Base-by-base conservation (phyloP, 2,797 vertebrate genomes). In the Sternotherus odoratus region DNA sequence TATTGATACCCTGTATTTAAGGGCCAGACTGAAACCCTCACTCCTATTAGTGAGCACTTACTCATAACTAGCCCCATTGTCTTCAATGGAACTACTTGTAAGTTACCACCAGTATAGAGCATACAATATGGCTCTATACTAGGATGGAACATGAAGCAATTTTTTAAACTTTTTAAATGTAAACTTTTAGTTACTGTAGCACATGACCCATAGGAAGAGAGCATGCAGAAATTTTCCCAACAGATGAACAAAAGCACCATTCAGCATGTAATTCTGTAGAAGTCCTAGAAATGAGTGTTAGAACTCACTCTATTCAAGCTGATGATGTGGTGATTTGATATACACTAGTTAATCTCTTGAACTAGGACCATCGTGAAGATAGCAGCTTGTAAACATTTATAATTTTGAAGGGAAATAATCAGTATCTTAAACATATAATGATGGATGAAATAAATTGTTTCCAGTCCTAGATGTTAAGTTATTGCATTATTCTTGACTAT, bases 171-270 rank as follows among this genome's bases (percentile, higher is more conserved):
- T n/a, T 69, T 69, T 11, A 39, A 39, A 39, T 69, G 36, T 69
- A 24, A 39, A 69, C 36, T 69, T 39, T 75, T 75, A 75, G 24
- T 30, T 48, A 30, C 72, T 75, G 26, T 12, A 48, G 26, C 24
- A 48, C 72, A 28, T 48, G 15, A 48, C 6, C 36, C 21, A 69
- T 69, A 69, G 66, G 13, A 33, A 51, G 50, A 72, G 60, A 57
- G 56, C 1, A 6, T 26, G 46, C 15, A 77, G 60, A 15, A 46
- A 50, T 50, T 79, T 60, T 33, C 28, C 54, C 3, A 13, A 21
- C 77, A 74, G 80, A 57, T 50, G 2, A 13, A 1, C 36, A 43
- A 85, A 77, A 85, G 54, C 39, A 0, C 0, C 3, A 0, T 36
- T 36, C 39, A 21, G 6, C 43, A 82, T 66, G 51, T 89, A 74